Conservation (phyloP, 92 coral and sea anemone species). For the Actinernus sp. region DNA sequence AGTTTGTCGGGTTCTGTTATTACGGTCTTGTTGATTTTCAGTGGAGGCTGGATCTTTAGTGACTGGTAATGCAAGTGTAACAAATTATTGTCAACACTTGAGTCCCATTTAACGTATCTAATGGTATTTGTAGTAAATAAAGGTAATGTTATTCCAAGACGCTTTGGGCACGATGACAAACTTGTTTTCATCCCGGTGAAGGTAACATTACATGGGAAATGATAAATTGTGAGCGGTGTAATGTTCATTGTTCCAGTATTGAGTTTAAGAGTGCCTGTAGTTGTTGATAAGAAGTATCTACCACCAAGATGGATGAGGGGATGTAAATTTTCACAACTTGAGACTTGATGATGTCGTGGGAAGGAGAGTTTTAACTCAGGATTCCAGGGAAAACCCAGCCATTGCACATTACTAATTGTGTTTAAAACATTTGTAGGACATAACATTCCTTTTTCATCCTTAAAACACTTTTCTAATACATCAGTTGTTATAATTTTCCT, state of each 20-base stretch:
- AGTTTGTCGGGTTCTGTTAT: constrained; percentile 28
- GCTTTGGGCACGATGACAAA: constrained; percentile 27
- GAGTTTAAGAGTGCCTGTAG: constrained; percentile 10
- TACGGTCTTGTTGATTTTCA: constrained; percentile 15
- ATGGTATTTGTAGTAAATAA: constrained; percentile 13
- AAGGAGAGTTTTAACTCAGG: constrained; percentile 17
- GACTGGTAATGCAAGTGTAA: constrained; percentile 11
- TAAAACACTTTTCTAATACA: constrained; percentile 23
- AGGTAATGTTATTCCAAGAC: constrained; percentile 23
- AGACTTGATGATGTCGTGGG: constrained; percentile 15
- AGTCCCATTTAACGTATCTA: constrained; percentile 39
- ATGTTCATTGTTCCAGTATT: constrained; percentile 13
- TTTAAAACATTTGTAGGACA: constrained; percentile 34
- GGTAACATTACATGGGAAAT: constrained; percentile 49
- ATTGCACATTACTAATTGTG: constrained; percentile 20
- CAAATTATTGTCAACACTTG: not conserved
- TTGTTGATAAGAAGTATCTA: constrained; percentile 31
- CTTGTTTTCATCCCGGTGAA: constrained; percentile 24
- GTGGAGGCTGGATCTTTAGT: constrained; percentile 1
- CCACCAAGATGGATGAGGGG: constrained; percentile 43
- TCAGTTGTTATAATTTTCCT: not conserved
- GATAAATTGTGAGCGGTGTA: constrained; percentile 33
- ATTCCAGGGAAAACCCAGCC: constrained; percentile 61
- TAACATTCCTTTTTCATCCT: constrained; percentile 1
- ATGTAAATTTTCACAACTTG: constrained; percentile 26